These are phyloP conservation scores for Ceryle rudis DNA, from an alignment of 2,797 vertebrate genomes.

Conservation along the genomic window DNA sequence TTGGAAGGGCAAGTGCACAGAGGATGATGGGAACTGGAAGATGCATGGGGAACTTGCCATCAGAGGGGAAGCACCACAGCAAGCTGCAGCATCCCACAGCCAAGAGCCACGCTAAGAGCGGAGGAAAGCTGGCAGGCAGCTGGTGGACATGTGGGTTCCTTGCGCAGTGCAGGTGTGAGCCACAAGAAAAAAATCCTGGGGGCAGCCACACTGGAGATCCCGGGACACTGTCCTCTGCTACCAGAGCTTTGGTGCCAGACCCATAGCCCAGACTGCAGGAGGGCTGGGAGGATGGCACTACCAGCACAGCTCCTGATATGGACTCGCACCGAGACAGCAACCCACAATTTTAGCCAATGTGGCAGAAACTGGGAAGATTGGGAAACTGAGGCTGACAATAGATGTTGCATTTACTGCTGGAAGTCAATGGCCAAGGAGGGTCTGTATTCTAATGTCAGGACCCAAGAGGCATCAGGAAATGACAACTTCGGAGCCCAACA, in stretches of 20 bases:
- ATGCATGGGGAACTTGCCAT: rapidly evolving
- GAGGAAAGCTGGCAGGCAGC: neutral
- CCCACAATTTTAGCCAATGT: neutral
- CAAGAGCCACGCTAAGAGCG: neutral
- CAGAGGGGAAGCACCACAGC: rapidly evolving
- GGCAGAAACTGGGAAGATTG: neutral
- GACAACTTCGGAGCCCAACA: neutral
- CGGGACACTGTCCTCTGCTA: rapidly evolving
- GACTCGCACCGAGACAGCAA: neutral
- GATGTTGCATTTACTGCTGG: neutral
- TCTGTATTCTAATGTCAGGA: neutral
- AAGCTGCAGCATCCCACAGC: neutral
- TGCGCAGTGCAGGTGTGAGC: neutral
- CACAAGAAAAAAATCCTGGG: neutral
- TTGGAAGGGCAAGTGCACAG: neutral
- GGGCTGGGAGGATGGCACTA: neutral
- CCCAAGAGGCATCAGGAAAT: neutral
- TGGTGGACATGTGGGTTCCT: neutral
- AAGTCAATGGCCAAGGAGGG: neutral
- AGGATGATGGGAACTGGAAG: neutral
- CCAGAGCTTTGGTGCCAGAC: neutral
- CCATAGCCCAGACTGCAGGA: neutral
- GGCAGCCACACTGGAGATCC: neutral
- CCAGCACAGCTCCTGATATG: rapidly evolving
- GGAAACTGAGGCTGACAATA: neutral